Base-by-base conservation (phyloP, 2,888 invertebrate genomes). In the Craniophora ligustri region DNA sequence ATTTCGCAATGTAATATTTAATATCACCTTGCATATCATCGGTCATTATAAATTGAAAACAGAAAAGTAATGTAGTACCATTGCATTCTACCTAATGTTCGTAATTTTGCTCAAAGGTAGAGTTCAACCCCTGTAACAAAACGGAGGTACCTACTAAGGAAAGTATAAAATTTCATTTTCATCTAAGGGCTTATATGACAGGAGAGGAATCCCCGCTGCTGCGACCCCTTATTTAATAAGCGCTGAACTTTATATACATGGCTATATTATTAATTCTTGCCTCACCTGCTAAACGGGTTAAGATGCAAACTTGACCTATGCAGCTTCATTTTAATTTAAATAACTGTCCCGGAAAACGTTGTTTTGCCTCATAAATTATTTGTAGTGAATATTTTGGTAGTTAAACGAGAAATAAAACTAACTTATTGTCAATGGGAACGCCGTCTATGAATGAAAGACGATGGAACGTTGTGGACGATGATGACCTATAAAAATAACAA, bases 151-250 rank as follows among this genome's bases (percentile, higher is more conserved):
- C 40, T 42, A 28, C 21, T 40, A 13, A 32, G 58, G 32, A 62
- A 65, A 66, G 69, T 64, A 68, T 71, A 66, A 75, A 80, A 81
- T 78, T 76, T 61, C 75, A 79, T 82, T 80, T 80, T 71, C 70
- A 49, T 62, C 67, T 64, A 34, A n/a, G 36, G 61, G 54, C 65
- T 79, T 76, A 80, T 77, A 63, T 75, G 77, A 79, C 81, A 77
- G 66, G 72, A 65, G 67, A 76, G 69, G 65, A 75, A 79, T 82
- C 65, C 65, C 65, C 45, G 40, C 36, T 45, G 42, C 30, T 34
- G 36, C 49, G 55, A 63, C 23, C 63, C 56, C 40, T 53, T 68
- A 66, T 72, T 68, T 72, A 63, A 72, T 72, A 68, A 66, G 54
- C 41, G 36, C n/a, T 51, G 46, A 53, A 55, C 50, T 28, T n/a